Base-by-base conservation (phyloP, 2,888 invertebrate species). In the Fabriciana adippe region DNA sequence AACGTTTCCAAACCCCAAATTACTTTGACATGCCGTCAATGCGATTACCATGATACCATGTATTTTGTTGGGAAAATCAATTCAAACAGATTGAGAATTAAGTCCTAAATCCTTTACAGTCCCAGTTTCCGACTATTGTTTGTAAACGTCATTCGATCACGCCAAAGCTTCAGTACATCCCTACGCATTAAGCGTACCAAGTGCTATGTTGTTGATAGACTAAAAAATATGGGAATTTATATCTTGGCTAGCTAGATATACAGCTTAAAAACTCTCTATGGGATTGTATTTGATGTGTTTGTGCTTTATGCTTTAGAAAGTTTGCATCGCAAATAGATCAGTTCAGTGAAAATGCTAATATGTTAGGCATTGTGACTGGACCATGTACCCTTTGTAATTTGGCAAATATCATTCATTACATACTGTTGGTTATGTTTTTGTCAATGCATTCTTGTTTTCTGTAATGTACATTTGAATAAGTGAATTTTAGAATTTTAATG, bases 271-370 rank as follows among this genome's bases (percentile, higher is more conserved):
- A 16, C n/a, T 45, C 21, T 62, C 48, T 59, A 50, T 47, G 55
- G 21, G 50, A 11, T 41, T 50, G 63, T 55, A 57, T 60, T 66
- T 50, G 50, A 41, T 78, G 78, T 77, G 81, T 67, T 56, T 73
- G 79, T 81, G 82, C 82, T 83, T 81, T 83, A 85, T 85, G 80
- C 78, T 81, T 79, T 80, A 78, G 79, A 75, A 80, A 82, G 89
- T 88, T 89, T 88, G 89, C 89, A 89, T 81, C 89, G 86, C 86
- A 89, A 87, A 89, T 89, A 88, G 89, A 83, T 79, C 82, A 79
- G 85, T 84, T 84, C 82, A 84, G 85, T 85, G 87, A 84, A 88
- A 87, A 89, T 89, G 88, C 85, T 86, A 89, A 89, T 88, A 83
- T 41, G 35, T 79, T 72, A 71, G 71, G 80, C 75, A 80, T 82